Conservation (phyloP, 2,888 invertebrate species). For the Cryptus viduatorius region DNA sequence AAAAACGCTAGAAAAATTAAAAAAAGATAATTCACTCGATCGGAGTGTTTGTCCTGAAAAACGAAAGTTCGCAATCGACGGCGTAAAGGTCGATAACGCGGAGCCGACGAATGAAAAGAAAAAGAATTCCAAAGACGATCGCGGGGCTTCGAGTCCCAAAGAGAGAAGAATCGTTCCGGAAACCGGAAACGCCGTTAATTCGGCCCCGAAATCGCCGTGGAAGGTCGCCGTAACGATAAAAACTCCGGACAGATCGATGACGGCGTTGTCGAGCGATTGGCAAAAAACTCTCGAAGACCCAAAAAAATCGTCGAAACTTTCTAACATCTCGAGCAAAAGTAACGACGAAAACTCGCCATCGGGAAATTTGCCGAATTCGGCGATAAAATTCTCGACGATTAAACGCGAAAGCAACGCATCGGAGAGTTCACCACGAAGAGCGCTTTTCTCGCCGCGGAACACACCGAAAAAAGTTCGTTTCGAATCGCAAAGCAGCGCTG, state of each 20-base stretch:
- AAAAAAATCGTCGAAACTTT: not conserved
- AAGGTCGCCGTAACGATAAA: not conserved
- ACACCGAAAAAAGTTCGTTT: conserved; percentile 3
- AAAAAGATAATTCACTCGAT: not conserved
- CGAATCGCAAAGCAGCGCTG: not conserved
- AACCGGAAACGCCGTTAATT: not conserved
- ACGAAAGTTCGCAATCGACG: not conserved
- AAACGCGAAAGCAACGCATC: not conserved
- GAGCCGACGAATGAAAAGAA: not conserved
- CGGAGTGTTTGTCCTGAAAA: not conserved
- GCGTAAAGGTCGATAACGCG: not conserved
- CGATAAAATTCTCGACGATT: not conserved
- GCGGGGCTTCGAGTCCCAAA: not conserved
- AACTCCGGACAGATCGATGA: conserved; percentile 20
- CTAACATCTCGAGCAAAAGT: not conserved
- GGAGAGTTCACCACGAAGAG: not conserved
- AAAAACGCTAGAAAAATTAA: not conserved
- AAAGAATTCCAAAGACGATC: not conserved
- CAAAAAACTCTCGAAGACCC: not conserved
- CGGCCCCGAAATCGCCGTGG: conserved; percentile 4
- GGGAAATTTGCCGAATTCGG: not conserved
- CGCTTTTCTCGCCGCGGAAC: conserved; percentile 20
- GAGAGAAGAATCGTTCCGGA: not conserved
- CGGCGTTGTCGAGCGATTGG: conserved; percentile 28
- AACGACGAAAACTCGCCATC: not conserved